phyloP scores from a whole-genome alignment of 2,888 invertebrate species.

The Cerastis leucographa region DNA sequence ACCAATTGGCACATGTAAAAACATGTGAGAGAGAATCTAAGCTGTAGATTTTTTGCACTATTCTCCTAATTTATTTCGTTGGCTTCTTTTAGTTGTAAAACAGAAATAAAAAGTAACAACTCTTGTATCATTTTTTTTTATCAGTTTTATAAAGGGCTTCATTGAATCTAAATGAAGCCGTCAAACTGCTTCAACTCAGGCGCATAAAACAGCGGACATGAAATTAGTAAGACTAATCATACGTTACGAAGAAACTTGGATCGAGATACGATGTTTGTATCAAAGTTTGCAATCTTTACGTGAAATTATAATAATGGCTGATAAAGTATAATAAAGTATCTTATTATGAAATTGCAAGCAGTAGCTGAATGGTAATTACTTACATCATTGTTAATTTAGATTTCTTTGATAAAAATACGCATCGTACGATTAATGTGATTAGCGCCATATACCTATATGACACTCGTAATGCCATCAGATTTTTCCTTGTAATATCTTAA shows the following conservation, averaged over 20 bases:
- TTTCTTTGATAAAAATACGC: slow-evolving; percentile 9
- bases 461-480: too few species aligned
- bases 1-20: neutral
- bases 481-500: neutral
- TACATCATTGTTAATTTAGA: slow-evolving; percentile 3
- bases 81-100: neutral
- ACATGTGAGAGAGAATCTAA: too few species aligned
- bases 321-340: slow-evolving; percentile 32
- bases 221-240: slow-evolving; percentile 42
- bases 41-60: neutral
- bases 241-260: slow-evolving; percentile 20
- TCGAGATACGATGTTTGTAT: slow-evolving; percentile 36
- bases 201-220: neutral
- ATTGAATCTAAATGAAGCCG: slow-evolving; percentile 35
- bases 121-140: neutral
- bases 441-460: neutral
- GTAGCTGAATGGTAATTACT: slow-evolving; percentile 17
- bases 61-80: neutral
- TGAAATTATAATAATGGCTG: slow-evolving; percentile 41
- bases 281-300: slow-evolving; percentile 20
- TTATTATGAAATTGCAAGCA: slow-evolving; percentile 19
- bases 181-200: slow-evolving; percentile 23
- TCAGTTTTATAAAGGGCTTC: slow-evolving; percentile 18
- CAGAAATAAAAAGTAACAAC: neutral
- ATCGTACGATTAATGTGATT: slow-evolving; percentile 10